Conservation (phyloP, 2,113 vertebrate species). For the Petrocephalus zakoni region DNA sequence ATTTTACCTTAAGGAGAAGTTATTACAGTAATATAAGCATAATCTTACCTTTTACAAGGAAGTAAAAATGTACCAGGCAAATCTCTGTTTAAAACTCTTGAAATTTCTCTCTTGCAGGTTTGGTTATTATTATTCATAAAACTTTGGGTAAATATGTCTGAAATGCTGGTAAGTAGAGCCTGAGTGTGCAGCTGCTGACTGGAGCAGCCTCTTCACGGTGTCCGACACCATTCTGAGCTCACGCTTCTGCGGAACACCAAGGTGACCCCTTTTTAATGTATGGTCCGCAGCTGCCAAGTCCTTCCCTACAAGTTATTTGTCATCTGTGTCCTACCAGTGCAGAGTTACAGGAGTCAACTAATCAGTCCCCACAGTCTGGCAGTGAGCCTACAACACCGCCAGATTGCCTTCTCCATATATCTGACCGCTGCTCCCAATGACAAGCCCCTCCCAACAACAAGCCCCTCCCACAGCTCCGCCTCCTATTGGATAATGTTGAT, state of each 20-base stretch:
- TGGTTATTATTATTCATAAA: background rate
- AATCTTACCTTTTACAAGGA: background rate
- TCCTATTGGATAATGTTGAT: background rate
- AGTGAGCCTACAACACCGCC: constrained; percentile 51
- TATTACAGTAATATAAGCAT: background rate
- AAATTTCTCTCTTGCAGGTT: background rate
- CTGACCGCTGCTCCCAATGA: constrained; percentile 7
- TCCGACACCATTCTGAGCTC: constrained; percentile 56
- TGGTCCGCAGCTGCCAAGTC: constrained; percentile 56
- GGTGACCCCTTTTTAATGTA: constrained; percentile 65
- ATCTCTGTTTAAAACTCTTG: background rate
- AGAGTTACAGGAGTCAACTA: constrained; percentile 61
- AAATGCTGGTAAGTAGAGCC: background rate
- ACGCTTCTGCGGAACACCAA: constrained; percentile 52
- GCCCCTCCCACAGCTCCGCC: background rate
- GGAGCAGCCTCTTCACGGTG: constrained; percentile 13
- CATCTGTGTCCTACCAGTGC: constrained; percentile 54
- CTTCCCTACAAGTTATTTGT: constrained; percentile 63
- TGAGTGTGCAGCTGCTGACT: background rate
- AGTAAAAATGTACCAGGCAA: background rate
- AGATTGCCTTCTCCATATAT: constrained; percentile 48
- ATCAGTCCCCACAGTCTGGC: constrained; percentile 55
- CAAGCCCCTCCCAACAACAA: background rate
- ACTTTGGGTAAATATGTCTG: background rate
- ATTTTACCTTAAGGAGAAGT: background rate